Evolutionary conservation across 2,797 vertebrate genomes (phyloP), one percentile per base, ranked within the genome.

Genomic region (Synanceia verrucosa): DNA sequence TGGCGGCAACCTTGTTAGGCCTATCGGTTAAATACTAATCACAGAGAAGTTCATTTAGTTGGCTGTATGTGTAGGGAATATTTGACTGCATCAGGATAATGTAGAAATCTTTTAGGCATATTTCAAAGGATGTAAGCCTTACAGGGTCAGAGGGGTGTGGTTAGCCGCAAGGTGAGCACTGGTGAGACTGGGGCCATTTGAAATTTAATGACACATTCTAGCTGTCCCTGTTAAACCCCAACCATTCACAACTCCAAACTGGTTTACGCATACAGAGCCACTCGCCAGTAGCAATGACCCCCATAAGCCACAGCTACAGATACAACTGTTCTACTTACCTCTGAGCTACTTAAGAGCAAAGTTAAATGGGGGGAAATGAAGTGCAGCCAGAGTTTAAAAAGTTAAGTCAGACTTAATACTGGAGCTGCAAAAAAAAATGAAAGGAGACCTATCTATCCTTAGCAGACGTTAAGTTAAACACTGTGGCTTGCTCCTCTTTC

Each of bases 341-440:
- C 23, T 52, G 57, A 85, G 77, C 79, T 73, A 37, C 79, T 84
- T 78, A 56, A 65, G 47, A 66, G 68, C 74, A 68, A 77, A 79
- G 71, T 81, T 76, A 81, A 81, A 82, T 12, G 47, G 65, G 18
- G 70, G 59, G 59, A 51, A 81, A 73, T 53, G 7, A 81, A 87
- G 87, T 87, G 85, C 90, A 88, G 43, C 24, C 29, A 47, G 66
- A 89, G 89, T 86, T 81, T 79, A 70, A 88, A 88, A 19, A 9
- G 86, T 86, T 84, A 88, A 89, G 78, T 78, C 66, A 4, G 78
- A 76, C 70, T 89, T 61, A 87, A 86, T 52, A 66, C 79, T 57
- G 16, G 0, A 18, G 68, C 71, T 39, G 75, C 66, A 78, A 76
- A 81, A 80, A 82, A 31, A 39, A 48, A 57, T 61, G 24, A 88